Evolutionary conservation across 2,888 invertebrate species (phyloP).

Genomic region (Acronicta leporina): DNA sequence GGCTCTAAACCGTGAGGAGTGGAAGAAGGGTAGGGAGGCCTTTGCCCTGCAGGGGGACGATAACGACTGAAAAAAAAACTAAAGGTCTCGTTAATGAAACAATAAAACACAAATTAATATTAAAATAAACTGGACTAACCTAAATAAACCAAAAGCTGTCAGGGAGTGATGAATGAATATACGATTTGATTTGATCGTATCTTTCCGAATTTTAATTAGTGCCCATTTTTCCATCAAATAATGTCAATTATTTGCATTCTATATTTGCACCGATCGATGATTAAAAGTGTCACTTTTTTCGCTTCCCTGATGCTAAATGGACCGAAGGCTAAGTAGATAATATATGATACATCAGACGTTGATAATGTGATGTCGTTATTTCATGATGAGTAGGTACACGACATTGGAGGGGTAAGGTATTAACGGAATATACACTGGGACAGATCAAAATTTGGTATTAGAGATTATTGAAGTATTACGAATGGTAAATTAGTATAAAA

Average conservation of each 20-base stretch:
- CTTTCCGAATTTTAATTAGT: no score
- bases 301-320: slow-evolving; percentile 45
- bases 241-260: slow-evolving; percentile 17
- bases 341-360: slow-evolving; percentile 37
- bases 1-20: no score
- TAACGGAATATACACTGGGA: background rate
- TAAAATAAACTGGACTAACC: no score
- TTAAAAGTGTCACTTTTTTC: slow-evolving; percentile 38
- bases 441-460: no score
- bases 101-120: no score
- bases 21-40: no score
- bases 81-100: no score
- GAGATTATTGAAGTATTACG: no score
- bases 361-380: slow-evolving; percentile 42
- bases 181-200: no score
- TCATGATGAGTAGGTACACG: slow-evolving; percentile 27
- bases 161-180: background rate
- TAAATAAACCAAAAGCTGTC: background rate
- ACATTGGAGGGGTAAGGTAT: slow-evolving; percentile 16
- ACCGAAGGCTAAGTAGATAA: slow-evolving; percentile 30
- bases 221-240: slow-evolving; percentile 5
- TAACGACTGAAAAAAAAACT: no score
- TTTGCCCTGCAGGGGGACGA: no score
- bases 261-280: slow-evolving; percentile 36
- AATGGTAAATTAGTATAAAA: no score